Percentiles rank a stretch among this genome's conserved stretches.
phyloP scores from a whole-genome alignment of 2,888 invertebrate species.

The Prostheceraeus crozeri region DNA sequence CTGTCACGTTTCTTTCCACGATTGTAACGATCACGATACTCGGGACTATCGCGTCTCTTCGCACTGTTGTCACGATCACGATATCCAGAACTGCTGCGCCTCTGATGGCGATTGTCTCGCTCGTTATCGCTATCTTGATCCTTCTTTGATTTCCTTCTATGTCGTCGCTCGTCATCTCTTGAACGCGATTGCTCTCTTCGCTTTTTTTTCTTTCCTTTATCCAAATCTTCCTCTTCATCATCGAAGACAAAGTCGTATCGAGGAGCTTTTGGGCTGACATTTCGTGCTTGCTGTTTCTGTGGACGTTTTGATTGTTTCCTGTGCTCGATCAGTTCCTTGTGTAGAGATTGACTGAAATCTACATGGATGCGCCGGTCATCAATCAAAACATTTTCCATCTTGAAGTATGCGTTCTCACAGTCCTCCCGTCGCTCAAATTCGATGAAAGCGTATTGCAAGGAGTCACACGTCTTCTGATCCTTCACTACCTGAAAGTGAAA shows the following conservation, averaged over 20 bases:
- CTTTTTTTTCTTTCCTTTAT: neutral
- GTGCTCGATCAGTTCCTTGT: constrained; percentile 62
- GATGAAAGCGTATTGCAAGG: constrained; percentile 95
- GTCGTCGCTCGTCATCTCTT: neutral
- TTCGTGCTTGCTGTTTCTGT: too few species aligned
- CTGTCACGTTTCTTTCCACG: too few species aligned
- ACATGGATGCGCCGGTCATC: constrained; percentile 97
- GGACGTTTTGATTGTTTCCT: too few species aligned
- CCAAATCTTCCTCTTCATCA: neutral
- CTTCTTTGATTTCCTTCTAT: too few species aligned
- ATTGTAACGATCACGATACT: too few species aligned
- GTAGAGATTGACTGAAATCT: constrained; percentile 96
- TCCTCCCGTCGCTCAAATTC: constrained; percentile 73
- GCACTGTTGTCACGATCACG: too few species aligned
- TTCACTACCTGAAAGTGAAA: constrained; percentile 93
- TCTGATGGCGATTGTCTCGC: too few species aligned
- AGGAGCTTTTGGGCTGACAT: neutral
- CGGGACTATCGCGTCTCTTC: too few species aligned
- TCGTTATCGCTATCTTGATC: too few species aligned
- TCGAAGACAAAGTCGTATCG: constrained; percentile 3
- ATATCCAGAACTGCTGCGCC: too few species aligned
- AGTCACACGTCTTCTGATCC: constrained; percentile 82
- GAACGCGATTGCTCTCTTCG: neutral
- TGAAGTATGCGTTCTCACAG: constrained; percentile 95
- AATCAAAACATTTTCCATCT: constrained; percentile 98